These are phyloP conservation scores for Medauroidea extradentata DNA, from an alignment of 1,140 invertebrate genomes.

Conservation along the genomic window DNA sequence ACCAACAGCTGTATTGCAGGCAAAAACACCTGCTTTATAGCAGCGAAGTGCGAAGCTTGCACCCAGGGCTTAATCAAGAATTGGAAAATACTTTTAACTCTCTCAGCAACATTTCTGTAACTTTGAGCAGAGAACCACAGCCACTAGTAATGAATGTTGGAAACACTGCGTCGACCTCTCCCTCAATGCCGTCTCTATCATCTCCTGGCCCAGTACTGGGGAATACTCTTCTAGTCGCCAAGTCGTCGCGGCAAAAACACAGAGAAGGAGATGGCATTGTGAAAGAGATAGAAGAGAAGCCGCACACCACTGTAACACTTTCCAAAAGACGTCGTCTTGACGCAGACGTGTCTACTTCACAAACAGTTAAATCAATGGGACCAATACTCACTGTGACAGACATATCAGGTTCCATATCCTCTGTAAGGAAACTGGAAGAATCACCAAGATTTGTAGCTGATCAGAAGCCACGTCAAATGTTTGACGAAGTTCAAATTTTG, in stretches of 20 bases:
- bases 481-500: slow-evolving; percentile 67
- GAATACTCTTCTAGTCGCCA: slow-evolving; percentile 70
- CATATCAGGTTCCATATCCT: not conserved
- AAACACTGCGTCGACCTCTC: not conserved
- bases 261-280: not conserved
- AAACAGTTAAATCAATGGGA: not conserved
- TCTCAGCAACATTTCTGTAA: not conserved
- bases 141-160: not conserved
- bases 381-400: not conserved
- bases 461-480: not conserved
- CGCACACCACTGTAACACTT: not conserved
- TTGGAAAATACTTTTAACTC: too few species aligned
- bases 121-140: not conserved
- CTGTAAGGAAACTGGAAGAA: not conserved
- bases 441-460: not conserved
- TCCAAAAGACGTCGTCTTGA: slow-evolving; percentile 7
- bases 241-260: slow-evolving; percentile 2
- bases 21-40: not conserved
- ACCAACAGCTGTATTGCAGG: too few species aligned
- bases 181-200: slow-evolving; percentile 48
- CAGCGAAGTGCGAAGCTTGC: not conserved
- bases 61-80: not conserved
- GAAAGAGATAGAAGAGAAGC: not conserved
- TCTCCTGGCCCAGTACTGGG: slow-evolving; percentile 75
- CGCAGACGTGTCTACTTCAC: slow-evolving; percentile 1